phyloP scores from a whole-genome alignment of 2,797 vertebrate species.

The Eulemur coronatus region DNA sequence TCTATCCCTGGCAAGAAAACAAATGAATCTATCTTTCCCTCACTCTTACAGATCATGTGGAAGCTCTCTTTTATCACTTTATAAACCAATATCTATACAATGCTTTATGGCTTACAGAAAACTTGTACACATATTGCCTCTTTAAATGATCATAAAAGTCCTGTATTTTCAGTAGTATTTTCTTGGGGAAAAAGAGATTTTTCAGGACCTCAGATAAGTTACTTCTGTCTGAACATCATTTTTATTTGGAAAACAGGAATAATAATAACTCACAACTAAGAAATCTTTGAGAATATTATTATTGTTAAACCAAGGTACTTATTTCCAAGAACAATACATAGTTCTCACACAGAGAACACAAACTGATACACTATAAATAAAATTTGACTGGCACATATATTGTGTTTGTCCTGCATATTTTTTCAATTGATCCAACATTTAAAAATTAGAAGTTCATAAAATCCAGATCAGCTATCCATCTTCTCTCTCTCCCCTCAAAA shows the following conservation, averaged over 20 bases:
- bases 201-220: not conserved
- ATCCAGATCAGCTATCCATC: not conserved
- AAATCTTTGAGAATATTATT: not conserved
- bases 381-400: not conserved
- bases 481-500: not conserved
- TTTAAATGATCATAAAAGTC: not conserved
- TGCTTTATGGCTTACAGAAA: not conserved
- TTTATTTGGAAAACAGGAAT: not conserved
- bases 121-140: not conserved
- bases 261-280: not conserved
- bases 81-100: not conserved
- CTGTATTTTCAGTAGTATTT: not conserved
- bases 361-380: not conserved
- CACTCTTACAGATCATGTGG: not conserved
- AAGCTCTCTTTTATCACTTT: not conserved
- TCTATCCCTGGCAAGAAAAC: not conserved
- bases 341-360: not conserved
- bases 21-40: not conserved
- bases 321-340: not conserved
- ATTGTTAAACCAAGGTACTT: not conserved
- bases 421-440: not conserved
- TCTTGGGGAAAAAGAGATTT: not conserved
- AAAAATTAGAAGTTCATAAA: conserved; percentile 10
- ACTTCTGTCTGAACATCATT: not conserved
- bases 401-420: not conserved